Evolutionary conservation across 2,113 vertebrate genomes (phyloP).

Genomic region (Macrotis lagotis): DNA sequence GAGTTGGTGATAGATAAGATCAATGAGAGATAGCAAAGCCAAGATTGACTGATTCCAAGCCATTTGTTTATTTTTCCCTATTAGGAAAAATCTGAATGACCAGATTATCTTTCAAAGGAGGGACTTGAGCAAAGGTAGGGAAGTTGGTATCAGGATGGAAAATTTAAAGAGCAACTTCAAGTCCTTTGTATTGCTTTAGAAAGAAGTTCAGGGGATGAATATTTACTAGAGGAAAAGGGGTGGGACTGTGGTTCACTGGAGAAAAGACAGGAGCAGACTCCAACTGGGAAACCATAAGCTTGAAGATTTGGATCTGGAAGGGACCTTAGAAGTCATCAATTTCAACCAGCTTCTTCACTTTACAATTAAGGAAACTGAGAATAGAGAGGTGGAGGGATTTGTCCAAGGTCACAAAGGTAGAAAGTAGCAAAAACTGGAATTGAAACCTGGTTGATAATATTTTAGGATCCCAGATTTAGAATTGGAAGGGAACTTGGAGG

Average conservation of each 20-base stretch:
- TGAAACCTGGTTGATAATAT: background rate
- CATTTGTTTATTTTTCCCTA: background rate
- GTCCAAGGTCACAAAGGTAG: background rate
- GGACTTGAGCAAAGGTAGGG: background rate
- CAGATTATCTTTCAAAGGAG: background rate
- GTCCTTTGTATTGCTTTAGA: background rate
- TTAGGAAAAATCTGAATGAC: background rate
- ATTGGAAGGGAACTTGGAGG: background rate
- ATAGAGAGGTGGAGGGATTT: background rate
- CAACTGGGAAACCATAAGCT: background rate
- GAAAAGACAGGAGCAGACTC: background rate
- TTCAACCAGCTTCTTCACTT: background rate
- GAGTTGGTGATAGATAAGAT: no score
- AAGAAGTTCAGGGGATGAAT: background rate
- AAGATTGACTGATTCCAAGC: background rate
- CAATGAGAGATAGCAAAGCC: background rate
- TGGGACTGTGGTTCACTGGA: background rate
- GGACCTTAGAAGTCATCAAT: background rate
- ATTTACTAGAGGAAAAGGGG: background rate
- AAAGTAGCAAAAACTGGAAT: background rate
- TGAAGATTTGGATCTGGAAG: background rate
- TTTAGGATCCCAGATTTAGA: background rate
- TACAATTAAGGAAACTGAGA: background rate
- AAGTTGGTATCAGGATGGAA: background rate
- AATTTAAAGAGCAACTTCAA: background rate